Percentiles rank a stretch among this genome's conserved stretches.
phyloP scores from a whole-genome alignment of 2,113 vertebrate genomes.

The Oreochromis niloticus region DNA sequence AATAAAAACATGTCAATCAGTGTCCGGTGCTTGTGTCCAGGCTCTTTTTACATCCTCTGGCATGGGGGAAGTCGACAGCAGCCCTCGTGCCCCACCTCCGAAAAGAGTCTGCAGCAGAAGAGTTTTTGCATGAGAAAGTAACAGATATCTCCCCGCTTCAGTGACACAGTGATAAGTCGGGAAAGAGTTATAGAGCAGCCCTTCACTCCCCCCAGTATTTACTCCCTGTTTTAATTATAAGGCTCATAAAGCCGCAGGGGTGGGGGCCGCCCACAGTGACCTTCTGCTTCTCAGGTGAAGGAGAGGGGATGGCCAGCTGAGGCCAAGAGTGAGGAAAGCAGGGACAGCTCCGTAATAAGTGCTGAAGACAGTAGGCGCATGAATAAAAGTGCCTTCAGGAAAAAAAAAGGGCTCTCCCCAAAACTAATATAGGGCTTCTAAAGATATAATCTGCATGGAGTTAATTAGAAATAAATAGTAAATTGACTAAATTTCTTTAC shows the following conservation, averaged over 20 bases:
- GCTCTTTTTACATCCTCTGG: background rate
- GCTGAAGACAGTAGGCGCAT: background rate
- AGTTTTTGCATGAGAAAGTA: constrained; percentile 61
- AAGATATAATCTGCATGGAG: background rate
- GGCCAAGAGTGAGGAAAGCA: background rate
- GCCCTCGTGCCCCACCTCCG: background rate
- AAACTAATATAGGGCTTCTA: background rate
- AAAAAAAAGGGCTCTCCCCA: background rate
- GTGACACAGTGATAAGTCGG: constrained; percentile 63
- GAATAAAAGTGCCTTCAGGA: background rate
- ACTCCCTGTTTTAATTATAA: constrained; percentile 79
- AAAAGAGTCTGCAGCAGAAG: constrained; percentile 19
- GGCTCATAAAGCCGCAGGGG: constrained; percentile 73
- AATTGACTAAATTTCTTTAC: background rate
- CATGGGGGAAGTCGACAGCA: background rate
- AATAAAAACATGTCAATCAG: background rate
- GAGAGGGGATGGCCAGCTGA: constrained; percentile 60
- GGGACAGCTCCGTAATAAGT: background rate
- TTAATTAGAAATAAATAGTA: background rate
- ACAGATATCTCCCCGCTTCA: constrained; percentile 62
- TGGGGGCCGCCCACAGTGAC: constrained; percentile 55
- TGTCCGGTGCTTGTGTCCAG: background rate
- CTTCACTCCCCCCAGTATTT: constrained; percentile 71
- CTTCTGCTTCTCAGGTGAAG: constrained; percentile 73
- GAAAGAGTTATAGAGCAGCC: constrained; percentile 71